A percentile compares a stretch with the other conserved stretches of the same genome.
Evolutionary conservation across 2,113 vertebrate genomes (phyloP).

Genomic region (Muntiacus reevesi): DNA sequence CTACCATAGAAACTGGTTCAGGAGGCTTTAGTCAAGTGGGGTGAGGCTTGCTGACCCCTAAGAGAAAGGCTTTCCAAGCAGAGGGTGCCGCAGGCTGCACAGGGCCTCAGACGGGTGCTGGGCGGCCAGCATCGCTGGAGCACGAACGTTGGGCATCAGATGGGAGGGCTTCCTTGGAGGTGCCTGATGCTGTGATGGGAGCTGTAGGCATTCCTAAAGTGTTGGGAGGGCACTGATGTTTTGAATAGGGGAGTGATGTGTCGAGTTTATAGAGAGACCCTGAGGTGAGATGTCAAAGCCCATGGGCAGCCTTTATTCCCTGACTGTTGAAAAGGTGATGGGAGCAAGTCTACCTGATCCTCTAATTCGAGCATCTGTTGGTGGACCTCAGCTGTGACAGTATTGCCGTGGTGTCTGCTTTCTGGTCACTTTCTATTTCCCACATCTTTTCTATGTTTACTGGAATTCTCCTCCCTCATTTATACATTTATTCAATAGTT

Average conservation of each 20-base stretch:
- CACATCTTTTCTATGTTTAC: not conserved
- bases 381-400: not conserved
- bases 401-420: not conserved
- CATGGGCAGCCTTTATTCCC: not conserved
- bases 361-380: not conserved
- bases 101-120: not conserved
- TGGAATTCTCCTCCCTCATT: not conserved
- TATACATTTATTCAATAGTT: not conserved
- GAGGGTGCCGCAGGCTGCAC: not conserved
- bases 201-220: not conserved
- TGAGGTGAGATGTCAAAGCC: not conserved
- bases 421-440: not conserved
- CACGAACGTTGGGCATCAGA: fast-evolving
- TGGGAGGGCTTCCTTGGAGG: not conserved
- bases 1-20: not conserved
- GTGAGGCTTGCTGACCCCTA: fast-evolving
- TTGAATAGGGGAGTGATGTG: not conserved
- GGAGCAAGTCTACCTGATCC: not conserved
- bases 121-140: not conserved
- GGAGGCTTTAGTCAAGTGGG: not conserved
- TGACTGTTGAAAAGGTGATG: not conserved
- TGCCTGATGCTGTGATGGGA: not conserved
- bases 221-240: fast-evolving
- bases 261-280: not conserved
- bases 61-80: not conserved